A percentile compares a stretch with the other conserved stretches of the same genome.
These are phyloP conservation scores for Heliothis subflexa DNA, from an alignment of 1,140 invertebrate species.

Conservation along the genomic window DNA sequence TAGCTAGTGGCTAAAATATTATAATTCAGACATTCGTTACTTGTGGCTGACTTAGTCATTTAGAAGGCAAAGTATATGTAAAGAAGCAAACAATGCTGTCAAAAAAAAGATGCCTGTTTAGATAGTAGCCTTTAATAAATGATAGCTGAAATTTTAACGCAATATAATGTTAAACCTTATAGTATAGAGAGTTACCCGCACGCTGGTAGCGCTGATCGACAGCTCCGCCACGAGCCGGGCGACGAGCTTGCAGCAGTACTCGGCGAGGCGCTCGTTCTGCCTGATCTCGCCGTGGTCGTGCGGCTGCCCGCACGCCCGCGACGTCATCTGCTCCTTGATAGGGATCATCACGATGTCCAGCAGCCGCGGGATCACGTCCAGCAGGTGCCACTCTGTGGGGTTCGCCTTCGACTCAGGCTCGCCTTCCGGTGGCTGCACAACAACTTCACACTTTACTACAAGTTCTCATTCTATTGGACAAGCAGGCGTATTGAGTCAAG, in stretches of 20 bases:
- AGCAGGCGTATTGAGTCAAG: no score
- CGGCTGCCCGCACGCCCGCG: conserved; percentile 69
- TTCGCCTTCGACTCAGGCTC: conserved; percentile 52
- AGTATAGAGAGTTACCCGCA: conserved; percentile 54
- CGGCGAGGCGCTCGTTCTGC: conserved; percentile 87
- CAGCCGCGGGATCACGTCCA: conserved; percentile 94
- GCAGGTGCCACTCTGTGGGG: conserved; percentile 90
- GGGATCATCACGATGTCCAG: conserved; percentile 93
- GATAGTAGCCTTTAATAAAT: no score
- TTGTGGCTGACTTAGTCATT: no score
- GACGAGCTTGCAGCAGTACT: conserved; percentile 94
- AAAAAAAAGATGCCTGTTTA: no score
- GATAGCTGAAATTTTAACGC: no score
- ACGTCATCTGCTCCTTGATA: conserved; percentile 88
- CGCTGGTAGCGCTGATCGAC: conserved; percentile 89
- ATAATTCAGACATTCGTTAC: no score
- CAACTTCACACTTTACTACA: no score
- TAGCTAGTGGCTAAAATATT: no score
- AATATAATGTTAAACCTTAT: no score
- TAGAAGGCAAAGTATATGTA: no score
- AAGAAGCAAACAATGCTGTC: no score
- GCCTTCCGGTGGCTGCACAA: conserved; percentile 44
- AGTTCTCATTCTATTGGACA: background rate
- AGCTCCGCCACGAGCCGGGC: conserved; percentile 95
- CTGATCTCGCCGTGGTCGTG: conserved; percentile 78